A percentile compares a stretch with the other conserved stretches of the same genome.
phyloP scores from a whole-genome alignment of 2,113 vertebrate species.

The Rallus limicola region DNA sequence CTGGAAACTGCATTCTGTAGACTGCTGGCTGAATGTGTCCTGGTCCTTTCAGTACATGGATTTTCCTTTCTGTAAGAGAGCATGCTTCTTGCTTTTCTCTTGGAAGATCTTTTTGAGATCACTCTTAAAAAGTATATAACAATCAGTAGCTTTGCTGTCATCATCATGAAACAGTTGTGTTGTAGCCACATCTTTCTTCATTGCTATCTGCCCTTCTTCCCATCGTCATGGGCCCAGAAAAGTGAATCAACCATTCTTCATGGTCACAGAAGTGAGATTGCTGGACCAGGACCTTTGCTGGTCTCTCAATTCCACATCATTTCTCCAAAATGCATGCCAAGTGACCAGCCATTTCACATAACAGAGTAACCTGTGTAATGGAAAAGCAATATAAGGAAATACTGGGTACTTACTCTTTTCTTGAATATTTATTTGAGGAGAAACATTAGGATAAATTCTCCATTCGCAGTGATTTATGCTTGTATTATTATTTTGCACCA shows the following conservation, averaged over 20 bases:
- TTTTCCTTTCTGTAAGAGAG: background rate
- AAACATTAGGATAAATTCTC: background rate
- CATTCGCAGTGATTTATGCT: background rate
- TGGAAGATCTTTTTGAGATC: background rate
- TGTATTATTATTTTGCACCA: background rate
- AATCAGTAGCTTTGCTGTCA: background rate
- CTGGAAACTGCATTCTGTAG: background rate
- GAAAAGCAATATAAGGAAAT: background rate
- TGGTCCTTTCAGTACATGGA: background rate
- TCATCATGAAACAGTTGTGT: background rate
- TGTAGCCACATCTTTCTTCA: background rate
- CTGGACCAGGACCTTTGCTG: background rate
- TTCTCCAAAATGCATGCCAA: background rate
- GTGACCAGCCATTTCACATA: background rate
- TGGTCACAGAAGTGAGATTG: background rate
- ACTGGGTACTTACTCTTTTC: background rate
- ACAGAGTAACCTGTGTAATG: background rate
- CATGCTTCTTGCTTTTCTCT: background rate
- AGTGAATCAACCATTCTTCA: background rate
- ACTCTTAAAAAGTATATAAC: background rate
- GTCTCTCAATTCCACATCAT: background rate
- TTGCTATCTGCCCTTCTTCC: background rate
- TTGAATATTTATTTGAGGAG: background rate
- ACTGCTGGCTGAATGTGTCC: fast-evolving
- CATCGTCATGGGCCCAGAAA: background rate